Percentiles rank a stretch among this genome's conserved stretches.
phyloP scores from a whole-genome alignment of 2,888 invertebrate genomes.

The Hymenopus coronatus region DNA sequence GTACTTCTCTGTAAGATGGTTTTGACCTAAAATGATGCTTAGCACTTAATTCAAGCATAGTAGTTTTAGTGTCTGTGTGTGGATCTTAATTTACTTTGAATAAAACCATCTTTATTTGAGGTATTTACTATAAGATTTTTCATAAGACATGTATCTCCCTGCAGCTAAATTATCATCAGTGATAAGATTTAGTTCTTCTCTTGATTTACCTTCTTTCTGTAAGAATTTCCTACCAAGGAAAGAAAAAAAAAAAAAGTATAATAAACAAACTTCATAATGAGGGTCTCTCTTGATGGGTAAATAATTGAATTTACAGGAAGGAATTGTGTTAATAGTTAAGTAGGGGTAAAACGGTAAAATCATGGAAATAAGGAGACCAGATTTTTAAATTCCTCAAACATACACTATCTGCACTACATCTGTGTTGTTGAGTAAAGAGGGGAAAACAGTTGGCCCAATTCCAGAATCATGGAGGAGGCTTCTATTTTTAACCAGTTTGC shows the following conservation, averaged over 20 bases:
- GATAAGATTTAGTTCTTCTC: background rate
- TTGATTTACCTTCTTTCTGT: background rate
- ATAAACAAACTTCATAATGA: background rate
- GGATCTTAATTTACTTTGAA: no score
- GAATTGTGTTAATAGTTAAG: background rate
- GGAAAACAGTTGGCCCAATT: background rate
- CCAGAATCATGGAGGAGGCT: slow-evolving; percentile 16
- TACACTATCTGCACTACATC: background rate
- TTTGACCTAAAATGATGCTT: no score
- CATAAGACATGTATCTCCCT: no score
- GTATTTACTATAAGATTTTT: no score
- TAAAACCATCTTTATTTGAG: no score
- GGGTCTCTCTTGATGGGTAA: background rate
- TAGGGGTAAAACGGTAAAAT: background rate
- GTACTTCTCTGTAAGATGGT: no score
- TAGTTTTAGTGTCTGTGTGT: no score
- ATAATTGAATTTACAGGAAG: background rate
- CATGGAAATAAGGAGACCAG: background rate
- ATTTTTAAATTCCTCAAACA: background rate
- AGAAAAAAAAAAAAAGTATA: background rate
- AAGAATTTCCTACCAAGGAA: background rate
- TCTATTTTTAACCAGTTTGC: slow-evolving; percentile 23
- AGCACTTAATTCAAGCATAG: no score
- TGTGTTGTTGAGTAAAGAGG: background rate
- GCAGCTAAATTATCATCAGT: no score